phyloP scores from a whole-genome alignment of 2,888 invertebrate genomes.

The Aleiodes leptofemur region DNA sequence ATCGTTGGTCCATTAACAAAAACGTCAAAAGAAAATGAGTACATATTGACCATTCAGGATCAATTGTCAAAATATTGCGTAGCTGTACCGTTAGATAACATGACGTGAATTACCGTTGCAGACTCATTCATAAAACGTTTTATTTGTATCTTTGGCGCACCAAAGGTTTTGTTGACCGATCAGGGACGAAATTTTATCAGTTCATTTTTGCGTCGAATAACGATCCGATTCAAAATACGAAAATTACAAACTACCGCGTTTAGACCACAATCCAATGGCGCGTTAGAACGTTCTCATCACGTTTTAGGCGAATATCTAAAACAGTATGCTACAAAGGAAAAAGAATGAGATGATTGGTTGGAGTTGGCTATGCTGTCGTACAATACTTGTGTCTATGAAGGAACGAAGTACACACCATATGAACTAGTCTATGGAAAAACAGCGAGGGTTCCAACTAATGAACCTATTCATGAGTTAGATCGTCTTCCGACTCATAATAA shows the following conservation, averaged over 20 bases:
- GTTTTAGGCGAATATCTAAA: constrained; percentile 29
- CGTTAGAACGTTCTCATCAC: too few relatives aligned
- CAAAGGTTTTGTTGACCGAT: constrained; percentile 32
- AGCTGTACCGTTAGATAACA: constrained; percentile 32
- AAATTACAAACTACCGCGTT: constrained; percentile 10
- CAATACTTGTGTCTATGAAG: constrained; percentile 50
- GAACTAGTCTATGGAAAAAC: constrained; percentile 35
- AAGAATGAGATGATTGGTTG: constrained; percentile 49
- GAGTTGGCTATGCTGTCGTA: constrained; percentile 46
- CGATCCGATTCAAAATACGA: constrained; percentile 25
- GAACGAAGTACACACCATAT: constrained; percentile 35
- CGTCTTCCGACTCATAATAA: constrained; percentile 28
- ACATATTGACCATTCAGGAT: constrained; percentile 45
- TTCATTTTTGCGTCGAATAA: neutral
- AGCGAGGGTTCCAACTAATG: constrained; percentile 20
- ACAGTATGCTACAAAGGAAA: constrained; percentile 21
- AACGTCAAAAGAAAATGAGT: constrained; percentile 48
- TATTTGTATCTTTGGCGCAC: constrained; percentile 33
- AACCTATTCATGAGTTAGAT: constrained; percentile 8
- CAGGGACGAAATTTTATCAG: constrained; percentile 43
- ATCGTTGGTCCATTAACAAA: constrained; percentile 40
- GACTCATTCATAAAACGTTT: constrained; percentile 8
- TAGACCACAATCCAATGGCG: too few relatives aligned
- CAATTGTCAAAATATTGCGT: constrained; percentile 32
- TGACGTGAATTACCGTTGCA: neutral